Evolutionary conservation across 2,113 vertebrate genomes (phyloP).

Genomic region (Ciconia maguari): DNA sequence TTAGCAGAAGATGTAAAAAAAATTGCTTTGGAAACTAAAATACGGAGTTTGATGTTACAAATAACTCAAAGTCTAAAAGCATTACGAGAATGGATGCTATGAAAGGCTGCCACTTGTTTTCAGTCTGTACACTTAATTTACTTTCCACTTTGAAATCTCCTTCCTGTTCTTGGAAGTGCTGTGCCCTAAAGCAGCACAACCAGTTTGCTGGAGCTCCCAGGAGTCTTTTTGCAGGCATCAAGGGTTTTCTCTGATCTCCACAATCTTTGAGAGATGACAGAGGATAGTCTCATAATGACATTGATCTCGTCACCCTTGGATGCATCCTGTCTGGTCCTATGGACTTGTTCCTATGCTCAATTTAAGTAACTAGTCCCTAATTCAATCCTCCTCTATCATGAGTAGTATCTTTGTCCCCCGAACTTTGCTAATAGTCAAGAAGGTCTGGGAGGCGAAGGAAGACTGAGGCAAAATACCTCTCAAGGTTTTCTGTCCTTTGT

Average conservation of each 20-base stretch:
- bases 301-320: neutral
- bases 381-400: neutral
- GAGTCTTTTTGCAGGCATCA: neutral
- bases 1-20: neutral
- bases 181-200: neutral
- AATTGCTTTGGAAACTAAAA: neutral
- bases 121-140: neutral
- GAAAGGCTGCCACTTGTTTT: neutral
- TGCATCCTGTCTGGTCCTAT: neutral
- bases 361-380: neutral
- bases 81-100: neutral
- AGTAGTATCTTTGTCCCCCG: neutral
- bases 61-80: neutral
- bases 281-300: neutral
- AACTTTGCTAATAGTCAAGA: neutral
- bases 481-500: neutral
- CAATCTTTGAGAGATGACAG: neutral
- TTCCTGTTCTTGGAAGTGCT: neutral
- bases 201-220: neutral
- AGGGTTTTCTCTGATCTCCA: neutral
- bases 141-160: neutral
- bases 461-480: neutral
- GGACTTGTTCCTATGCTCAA: neutral
- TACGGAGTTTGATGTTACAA: neutral
- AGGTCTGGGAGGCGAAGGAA: neutral